Evolutionary conservation across 2,113 vertebrate genomes (phyloP), one percentile per base, ranked within the genome.

Genomic region (Axis porcinus): DNA sequence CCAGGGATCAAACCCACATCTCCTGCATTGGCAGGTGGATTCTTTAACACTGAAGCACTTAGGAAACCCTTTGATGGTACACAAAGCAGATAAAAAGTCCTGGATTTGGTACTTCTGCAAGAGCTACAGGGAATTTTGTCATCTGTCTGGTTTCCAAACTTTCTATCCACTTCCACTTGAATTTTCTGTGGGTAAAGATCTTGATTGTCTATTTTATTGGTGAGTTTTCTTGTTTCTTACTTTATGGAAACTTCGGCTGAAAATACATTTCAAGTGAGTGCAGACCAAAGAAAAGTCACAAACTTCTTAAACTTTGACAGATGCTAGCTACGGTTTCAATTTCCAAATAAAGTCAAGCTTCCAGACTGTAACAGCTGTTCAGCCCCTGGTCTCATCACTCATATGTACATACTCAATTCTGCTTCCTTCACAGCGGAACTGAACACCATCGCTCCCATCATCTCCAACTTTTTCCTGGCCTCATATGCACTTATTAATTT

Each of bases 401-500:
- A 91, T 2, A n/a, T 0, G 4, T n/a, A 10, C 82, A n/a, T 12
- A 27, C 43, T 76, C 82, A 17, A 33, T 92, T 98, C 57, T 98
- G 91, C 64, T 88, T 95, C 50, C 91, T 98, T 98, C 98, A 21
- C 97, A 99, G 99, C 99, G 93, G 98, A 99, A 91, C 99, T 99
- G 96, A 99, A 99, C 21, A 98, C 98, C 93, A 99, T 99, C 3
- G 99, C 99, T 85, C 99, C 99, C 27, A 99, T 99, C 98, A 99
- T 99, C 98, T 99, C 99, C 85, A 99, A 99, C 99, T 99, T 99
- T 98, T 99, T 99, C 98, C 98, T 99, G 99, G 99, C 99, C 79
- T 99, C 99, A 0, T 99, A 99, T 0, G 99, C 99, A 6, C 99
- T 99, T 97, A 99, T 99, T 98, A 99, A 99, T 97, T 99, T 99